Percentiles rank a stretch among this genome's conserved stretches.
These are phyloP conservation scores for Schizaphis graminum DNA, from an alignment of 2,888 invertebrate species.

Conservation along the genomic window DNA sequence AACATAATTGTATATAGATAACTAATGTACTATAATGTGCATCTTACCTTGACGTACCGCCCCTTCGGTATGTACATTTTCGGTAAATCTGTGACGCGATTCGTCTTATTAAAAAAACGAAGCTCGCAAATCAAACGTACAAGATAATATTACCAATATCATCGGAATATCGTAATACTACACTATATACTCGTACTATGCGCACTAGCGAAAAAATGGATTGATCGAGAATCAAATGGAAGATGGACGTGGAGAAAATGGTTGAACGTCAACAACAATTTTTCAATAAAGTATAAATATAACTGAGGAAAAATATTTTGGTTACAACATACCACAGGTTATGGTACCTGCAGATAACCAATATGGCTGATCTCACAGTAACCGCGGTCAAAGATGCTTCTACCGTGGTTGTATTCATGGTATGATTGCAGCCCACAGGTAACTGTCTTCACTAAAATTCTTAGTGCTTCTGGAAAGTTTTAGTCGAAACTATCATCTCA, in stretches of 20 bases:
- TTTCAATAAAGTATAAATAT: background rate
- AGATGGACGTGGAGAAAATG: background rate
- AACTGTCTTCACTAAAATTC: background rate
- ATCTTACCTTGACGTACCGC: background rate
- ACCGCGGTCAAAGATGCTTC: background rate
- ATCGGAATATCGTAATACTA: background rate
- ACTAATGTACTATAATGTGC: background rate
- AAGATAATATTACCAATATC: background rate
- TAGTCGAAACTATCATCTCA: background rate
- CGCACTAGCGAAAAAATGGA: background rate
- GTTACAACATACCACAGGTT: background rate
- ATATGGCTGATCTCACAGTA: background rate
- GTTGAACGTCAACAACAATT: background rate
- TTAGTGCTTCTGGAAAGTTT: background rate
- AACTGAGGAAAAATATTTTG: background rate
- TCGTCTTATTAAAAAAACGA: background rate
- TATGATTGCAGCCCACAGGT: background rate
- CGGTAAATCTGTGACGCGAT: background rate
- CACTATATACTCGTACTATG: background rate
- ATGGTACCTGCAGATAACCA: background rate
- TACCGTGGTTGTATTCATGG: background rate
- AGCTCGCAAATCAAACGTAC: background rate
- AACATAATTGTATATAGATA: background rate
- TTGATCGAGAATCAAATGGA: background rate
- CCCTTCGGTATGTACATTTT: background rate